Base-by-base conservation (phyloP, 92 coral and sea anemone genomes). In the Nematostella vectensis region DNA sequence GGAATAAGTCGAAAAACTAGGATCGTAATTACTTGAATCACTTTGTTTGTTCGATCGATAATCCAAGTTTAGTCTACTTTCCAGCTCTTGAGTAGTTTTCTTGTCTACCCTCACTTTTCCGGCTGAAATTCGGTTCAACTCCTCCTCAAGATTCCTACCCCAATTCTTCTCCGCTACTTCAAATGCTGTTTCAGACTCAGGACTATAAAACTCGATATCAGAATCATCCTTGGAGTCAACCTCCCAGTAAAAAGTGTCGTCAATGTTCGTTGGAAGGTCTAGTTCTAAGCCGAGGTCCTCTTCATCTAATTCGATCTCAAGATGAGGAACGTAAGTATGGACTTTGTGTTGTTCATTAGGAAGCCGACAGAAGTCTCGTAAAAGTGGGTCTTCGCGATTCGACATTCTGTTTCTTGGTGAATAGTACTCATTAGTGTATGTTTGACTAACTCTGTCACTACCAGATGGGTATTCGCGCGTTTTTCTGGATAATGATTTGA, bases 81-180 rank as follows among this genome's bases (percentile, higher is more conserved):
- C 23, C 40, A 36, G 19, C 17, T 29, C 44, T 11, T 27, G 26
- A 23, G 22, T 42, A 26, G 44, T 50, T 3, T 58, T 65, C 25
- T 62, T 44, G 2, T 28, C 59, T 3, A 58, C 54, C 24, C 15
- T 76, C 6, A 56, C 25, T 18, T 69, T 80, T 17, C 71, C 75
- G 33, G 65, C 83, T 11, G 94, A 75, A 55, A 85, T 80, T 45
- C 70, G 94, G 42, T 70, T 71, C 19, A 85, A 68, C 30, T 85
- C 94, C 24, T 85, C 78, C 24, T 85, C 94, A 3, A 85, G 47
- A 26, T 67, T 75, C 19, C 57, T 59, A 43, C 68, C 94, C 94
- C 94, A 85, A 31, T 75, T 69, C 22, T 55, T 75, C 44, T 85
- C 94, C 40, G 76, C 55, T 27, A 70, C 85, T 11, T 81, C 83